These are phyloP conservation scores for Gerris lacustris DNA, from an alignment of 2,888 invertebrate genomes.

Conservation along the genomic window DNA sequence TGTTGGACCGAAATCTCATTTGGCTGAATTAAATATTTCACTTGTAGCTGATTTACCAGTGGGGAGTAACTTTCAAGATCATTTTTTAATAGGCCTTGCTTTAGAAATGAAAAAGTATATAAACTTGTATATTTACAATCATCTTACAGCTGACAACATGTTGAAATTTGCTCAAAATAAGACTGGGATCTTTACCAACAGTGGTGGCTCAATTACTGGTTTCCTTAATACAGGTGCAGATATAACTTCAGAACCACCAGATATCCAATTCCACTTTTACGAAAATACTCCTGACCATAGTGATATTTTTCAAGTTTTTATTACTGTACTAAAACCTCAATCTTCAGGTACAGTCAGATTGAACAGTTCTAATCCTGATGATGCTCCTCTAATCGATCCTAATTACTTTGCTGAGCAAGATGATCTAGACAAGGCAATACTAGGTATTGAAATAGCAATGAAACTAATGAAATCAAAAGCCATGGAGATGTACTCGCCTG, in stretches of 20 bases:
- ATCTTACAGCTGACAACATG: constrained; percentile 5
- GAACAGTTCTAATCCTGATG: constrained; percentile 7
- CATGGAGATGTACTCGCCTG: constrained; percentile 10
- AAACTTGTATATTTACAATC: not conserved
- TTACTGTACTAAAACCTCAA: constrained; percentile 6
- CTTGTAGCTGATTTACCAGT: constrained; percentile 16
- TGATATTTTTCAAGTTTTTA: not conserved
- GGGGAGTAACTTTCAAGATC: constrained; percentile 18
- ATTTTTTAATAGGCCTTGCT: constrained; percentile 5
- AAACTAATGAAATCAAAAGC: constrained; percentile 13
- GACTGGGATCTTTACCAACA: constrained; percentile 12
- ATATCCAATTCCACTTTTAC: constrained; percentile 1
- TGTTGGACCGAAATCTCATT: constrained; percentile 21
- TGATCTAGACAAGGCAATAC: constrained; percentile 9
- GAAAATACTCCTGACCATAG: not conserved
- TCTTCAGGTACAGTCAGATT: constrained; percentile 12
- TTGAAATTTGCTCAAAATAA: constrained; percentile 11
- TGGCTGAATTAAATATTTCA: constrained; percentile 8
- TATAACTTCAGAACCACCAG: constrained; percentile 6
- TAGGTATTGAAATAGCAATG: constrained; percentile 6
- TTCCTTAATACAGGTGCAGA: not conserved
- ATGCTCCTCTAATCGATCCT: constrained; percentile 16
- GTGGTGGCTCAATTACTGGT: not conserved
- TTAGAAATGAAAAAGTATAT: constrained; percentile 9
- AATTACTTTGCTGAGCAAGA: constrained; percentile 9